Conservation (phyloP, 2,797 vertebrate species). For the Ispidina lecontei region DNA sequence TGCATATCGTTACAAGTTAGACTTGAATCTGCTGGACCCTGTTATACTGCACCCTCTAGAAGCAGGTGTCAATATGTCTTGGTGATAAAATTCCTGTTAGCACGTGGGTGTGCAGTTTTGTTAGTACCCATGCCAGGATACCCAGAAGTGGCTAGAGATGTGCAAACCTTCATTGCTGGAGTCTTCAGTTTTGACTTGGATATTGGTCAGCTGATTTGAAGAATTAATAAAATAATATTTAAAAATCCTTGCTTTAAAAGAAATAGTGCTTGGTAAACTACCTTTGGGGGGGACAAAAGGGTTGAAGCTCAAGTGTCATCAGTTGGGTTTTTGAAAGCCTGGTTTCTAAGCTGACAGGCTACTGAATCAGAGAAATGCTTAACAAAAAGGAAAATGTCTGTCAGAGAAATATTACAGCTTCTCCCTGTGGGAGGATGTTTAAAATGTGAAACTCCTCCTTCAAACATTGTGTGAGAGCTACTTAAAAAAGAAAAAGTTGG, state of each 20-base stretch:
- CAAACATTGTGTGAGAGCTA: background rate
- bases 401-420: conserved; percentile 18
- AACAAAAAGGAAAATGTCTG: conserved; percentile 8
- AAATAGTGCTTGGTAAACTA: background rate
- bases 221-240: background rate
- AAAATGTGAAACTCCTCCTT: conserved; percentile 16
- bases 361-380: background rate
- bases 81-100: background rate
- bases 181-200: background rate
- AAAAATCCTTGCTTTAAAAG: background rate
- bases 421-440: conserved; percentile 7
- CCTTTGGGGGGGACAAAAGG: background rate
- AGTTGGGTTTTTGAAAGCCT: background rate
- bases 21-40: background rate
- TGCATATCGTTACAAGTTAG: background rate
- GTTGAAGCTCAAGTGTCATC: background rate
- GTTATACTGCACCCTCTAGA: background rate
- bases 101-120: background rate
- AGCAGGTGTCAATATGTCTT: background rate
- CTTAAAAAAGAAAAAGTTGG: background rate
- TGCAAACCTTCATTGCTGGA: background rate
- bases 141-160: background rate
- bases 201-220: background rate
- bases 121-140: accelerated
- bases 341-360: background rate